A percentile compares a stretch with the other conserved stretches of the same genome.
Evolutionary conservation across 2,888 invertebrate genomes (phyloP).

Genomic region (Ganaspis brasiliensis): DNA sequence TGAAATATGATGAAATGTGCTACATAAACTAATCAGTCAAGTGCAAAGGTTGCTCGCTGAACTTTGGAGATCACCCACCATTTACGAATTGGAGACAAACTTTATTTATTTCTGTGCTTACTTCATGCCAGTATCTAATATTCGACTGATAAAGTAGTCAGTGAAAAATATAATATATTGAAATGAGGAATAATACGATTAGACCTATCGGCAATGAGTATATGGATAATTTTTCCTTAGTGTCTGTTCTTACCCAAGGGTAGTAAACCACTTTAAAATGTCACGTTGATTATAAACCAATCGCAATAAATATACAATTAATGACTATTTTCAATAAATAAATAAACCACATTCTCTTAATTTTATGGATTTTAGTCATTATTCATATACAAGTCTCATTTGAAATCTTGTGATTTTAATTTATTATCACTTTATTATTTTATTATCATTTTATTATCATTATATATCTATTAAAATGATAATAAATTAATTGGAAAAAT

Average conservation of each 20-base stretch:
- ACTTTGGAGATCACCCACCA: conserved; percentile 32
- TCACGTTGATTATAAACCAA: not conserved
- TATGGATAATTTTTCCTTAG: conserved; percentile 14
- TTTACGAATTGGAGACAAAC: conserved; percentile 29
- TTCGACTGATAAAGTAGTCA: conserved; percentile 31
- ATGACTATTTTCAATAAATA: not conserved
- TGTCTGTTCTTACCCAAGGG: not conserved
- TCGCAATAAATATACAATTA: not conserved
- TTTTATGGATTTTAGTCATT: not conserved
- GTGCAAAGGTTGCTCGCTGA: conserved; percentile 40
- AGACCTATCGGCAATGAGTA: conserved; percentile 7
- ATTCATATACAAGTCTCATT: not conserved
- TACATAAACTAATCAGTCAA: conserved; percentile 37
- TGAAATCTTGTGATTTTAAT: not conserved
- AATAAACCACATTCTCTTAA: not conserved
- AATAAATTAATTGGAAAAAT: no score
- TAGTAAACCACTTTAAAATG: conserved; percentile 4
- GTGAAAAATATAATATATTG: conserved; percentile 20
- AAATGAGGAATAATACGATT: conserved; percentile 10
- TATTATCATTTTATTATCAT: no score
- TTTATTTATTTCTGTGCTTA: conserved; percentile 22
- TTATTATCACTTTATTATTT: no score
- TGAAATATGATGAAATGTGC: conserved; percentile 23
- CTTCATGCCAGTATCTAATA: conserved; percentile 33
- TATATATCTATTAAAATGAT: no score